These are phyloP conservation scores for Chloroceryle inda DNA, from an alignment of 2,797 vertebrate genomes.

Conservation along the genomic window DNA sequence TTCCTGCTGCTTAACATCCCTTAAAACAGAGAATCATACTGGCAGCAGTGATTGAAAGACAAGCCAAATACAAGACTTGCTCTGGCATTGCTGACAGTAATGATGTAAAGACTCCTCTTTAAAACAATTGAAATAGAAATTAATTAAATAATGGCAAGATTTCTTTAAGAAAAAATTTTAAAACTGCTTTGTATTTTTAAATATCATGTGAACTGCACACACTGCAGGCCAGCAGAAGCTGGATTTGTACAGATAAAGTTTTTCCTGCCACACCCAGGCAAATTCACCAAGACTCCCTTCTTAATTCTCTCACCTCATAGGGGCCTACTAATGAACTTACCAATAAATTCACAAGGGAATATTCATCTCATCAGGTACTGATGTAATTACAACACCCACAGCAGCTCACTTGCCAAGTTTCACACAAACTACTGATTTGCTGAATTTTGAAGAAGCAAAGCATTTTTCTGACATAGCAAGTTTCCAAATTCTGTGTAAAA, in stretches of 20 bases:
- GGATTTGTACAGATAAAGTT: accelerated
- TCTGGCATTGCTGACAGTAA: background rate
- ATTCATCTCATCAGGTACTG: background rate
- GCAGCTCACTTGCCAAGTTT: background rate
- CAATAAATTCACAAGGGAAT: background rate
- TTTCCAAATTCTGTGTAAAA: background rate
- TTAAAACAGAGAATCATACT: background rate
- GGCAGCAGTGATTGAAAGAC: background rate
- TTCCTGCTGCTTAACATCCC: background rate
- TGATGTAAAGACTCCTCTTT: background rate
- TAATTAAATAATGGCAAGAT: background rate
- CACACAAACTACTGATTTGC: background rate
- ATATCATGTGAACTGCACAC: background rate
- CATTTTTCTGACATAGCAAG: background rate
- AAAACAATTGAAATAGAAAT: background rate
- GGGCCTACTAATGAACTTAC: background rate
- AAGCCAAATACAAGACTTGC: background rate
- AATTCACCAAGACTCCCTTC: background rate
- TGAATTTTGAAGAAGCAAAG: background rate
- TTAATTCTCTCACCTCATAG: background rate
- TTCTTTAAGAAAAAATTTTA: background rate
- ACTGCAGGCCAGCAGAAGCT: background rate
- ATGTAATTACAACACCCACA: background rate
- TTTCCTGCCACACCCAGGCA: background rate
- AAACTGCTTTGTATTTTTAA: background rate